Evolutionary conservation across 1,140 invertebrate species (phyloP).

Genomic region (Hormaphis cornu): DNA sequence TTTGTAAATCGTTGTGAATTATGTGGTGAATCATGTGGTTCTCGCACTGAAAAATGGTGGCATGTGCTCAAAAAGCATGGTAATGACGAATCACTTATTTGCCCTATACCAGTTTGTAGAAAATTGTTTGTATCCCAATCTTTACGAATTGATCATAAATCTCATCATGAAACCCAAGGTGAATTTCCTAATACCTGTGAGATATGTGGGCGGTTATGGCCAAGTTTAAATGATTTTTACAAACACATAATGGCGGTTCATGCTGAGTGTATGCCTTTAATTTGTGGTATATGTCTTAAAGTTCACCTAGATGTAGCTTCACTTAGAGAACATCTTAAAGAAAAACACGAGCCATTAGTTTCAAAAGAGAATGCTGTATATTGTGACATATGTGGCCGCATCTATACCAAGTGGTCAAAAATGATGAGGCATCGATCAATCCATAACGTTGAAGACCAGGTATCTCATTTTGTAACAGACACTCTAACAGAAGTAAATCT

Average conservation of each 20-base stretch:
- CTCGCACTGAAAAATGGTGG: slow-evolving; percentile 49
- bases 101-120: slow-evolving; percentile 44
- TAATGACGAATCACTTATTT: slow-evolving; percentile 44
- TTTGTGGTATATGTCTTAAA: slow-evolving; percentile 49
- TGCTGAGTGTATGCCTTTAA: slow-evolving; percentile 47
- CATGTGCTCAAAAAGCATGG: slow-evolving; percentile 45
- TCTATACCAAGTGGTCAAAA: slow-evolving; percentile 49
- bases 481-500: slow-evolving; percentile 38
- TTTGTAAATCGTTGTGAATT: slow-evolving; percentile 48
- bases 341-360: slow-evolving; percentile 46
- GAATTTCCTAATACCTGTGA: slow-evolving; percentile 40
- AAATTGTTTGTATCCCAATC: slow-evolving; percentile 48
- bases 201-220: slow-evolving; percentile 49
- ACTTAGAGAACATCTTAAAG: slow-evolving; percentile 44
- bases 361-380: slow-evolving; percentile 45
- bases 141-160: slow-evolving; percentile 45
- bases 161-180: slow-evolving; percentile 46
- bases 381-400: slow-evolving; percentile 49
- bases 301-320: slow-evolving; percentile 46
- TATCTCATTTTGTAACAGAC: slow-evolving; percentile 28
- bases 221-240: slow-evolving; percentile 49
- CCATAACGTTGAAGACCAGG: slow-evolving; percentile 39
- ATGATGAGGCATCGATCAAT: slow-evolving; percentile 49
- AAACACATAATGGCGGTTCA: slow-evolving; percentile 51
- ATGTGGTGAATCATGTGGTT: slow-evolving; percentile 46